Base-by-base conservation (phyloP, 2,113 vertebrate species). In the Pedetes capensis region DNA sequence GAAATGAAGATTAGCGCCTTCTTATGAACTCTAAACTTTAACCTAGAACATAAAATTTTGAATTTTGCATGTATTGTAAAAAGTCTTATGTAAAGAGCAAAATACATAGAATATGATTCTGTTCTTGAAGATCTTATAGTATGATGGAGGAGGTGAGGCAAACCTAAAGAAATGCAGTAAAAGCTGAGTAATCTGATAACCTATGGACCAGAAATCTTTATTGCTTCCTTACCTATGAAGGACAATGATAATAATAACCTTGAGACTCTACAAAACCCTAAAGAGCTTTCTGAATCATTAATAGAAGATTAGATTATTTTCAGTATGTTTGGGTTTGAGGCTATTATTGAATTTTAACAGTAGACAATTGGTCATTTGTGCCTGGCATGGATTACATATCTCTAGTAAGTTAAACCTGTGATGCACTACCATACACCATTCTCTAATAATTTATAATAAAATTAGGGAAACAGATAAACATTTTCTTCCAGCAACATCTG, bases 251-350 rank as follows among this genome's bases (percentile, higher is more conserved):
- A 95, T 87, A 84, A 89, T 96, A 94, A 96, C 61, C 75, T 80
- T 9, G 76, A 89, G 87, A 95, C 47, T 75, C 74, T 49, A 37
- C 3, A 93, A 96, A 95, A 89, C 69, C 59, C 89, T 80, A 12
- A 94, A 87, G 93, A 96, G 69, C 75, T 91, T 93, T 95, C 80
- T 93, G 74, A 95, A 92, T 93, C 87, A 95, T 93, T 95, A 96
- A 89, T 82, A 49, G 71, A 72, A 89, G 69, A 91, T 97, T 95
- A 93, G 89, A 92, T 63, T 91, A 89, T 94, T 96, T 97, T 89
- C 83, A 91, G n/a, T 61, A 76, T 25, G 82, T 89, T 96, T 96
- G 89, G n/a, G 79, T 84, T 94, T 91, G 75, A 96, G 84, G 84
- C 75, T 91, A 80, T 93, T 96, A 89, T 11, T 95, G 83, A 93